A percentile compares a stretch with the other conserved stretches of the same genome.
These are phyloP conservation scores for Dendrocopos noguchii DNA, from an alignment of 2,113 vertebrate genomes.

Conservation along the genomic window DNA sequence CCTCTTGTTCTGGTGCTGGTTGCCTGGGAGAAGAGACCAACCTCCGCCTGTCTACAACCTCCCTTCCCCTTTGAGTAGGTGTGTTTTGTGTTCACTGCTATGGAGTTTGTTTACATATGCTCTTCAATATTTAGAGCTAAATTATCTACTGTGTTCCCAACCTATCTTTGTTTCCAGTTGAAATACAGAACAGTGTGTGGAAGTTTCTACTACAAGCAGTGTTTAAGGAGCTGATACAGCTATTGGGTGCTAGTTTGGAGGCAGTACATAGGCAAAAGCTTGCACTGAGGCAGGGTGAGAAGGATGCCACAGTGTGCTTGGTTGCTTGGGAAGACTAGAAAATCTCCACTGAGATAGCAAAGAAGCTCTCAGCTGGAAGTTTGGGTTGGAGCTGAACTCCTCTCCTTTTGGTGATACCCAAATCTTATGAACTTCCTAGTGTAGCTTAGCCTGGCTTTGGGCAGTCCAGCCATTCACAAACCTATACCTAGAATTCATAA, in stretches of 20 bases:
- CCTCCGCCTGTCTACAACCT: too few species aligned
- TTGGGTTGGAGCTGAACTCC: background rate
- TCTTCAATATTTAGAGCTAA: background rate
- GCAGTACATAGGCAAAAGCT: fast-evolving
- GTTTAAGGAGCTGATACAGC: background rate
- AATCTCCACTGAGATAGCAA: background rate
- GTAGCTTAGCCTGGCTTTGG: background rate
- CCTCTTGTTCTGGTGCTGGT: too few species aligned
- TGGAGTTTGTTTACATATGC: background rate
- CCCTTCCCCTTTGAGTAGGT: background rate
- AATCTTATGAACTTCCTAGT: background rate
- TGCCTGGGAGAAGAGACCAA: too few species aligned
- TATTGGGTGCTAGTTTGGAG: background rate
- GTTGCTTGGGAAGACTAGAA: background rate
- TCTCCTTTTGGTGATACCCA: background rate
- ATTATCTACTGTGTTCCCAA: background rate
- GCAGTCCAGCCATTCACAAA: background rate
- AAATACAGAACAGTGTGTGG: background rate
- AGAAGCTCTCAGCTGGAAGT: background rate
- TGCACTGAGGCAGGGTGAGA: background rate
- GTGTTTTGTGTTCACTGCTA: fast-evolving
- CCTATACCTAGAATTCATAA: background rate
- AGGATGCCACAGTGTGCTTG: background rate
- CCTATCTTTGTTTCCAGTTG: background rate
- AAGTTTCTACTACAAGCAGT: fast-evolving